phyloP scores from a whole-genome alignment of 2,113 vertebrate genomes.

The Aramus guarauna region DNA sequence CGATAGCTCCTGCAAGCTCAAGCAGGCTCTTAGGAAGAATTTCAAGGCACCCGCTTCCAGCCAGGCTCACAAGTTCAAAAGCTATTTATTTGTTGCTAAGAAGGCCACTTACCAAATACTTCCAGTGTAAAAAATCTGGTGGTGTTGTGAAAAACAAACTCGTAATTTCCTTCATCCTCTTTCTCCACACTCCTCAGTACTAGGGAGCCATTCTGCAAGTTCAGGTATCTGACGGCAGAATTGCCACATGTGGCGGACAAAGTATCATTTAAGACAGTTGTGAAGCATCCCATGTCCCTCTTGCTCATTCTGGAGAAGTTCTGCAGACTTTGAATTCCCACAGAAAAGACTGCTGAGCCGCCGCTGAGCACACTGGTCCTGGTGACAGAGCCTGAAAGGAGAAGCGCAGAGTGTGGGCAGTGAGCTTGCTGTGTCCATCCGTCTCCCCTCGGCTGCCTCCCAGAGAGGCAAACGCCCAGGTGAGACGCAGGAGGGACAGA shows the following conservation, averaged over 20 bases:
- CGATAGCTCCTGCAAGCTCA: background rate
- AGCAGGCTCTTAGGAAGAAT: background rate
- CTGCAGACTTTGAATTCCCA: conserved; percentile 25
- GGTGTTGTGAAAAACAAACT: conserved; percentile 1
- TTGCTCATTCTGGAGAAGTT: conserved; percentile 12
- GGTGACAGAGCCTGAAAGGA: conserved; percentile 18
- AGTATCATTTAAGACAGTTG: background rate
- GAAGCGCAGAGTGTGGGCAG: background rate
- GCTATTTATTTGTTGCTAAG: background rate
- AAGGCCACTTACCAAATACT: conserved; percentile 53
- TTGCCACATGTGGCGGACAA: background rate
- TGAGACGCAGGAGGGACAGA: background rate
- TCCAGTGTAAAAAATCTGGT: background rate
- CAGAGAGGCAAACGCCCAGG: background rate
- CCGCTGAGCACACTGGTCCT: background rate
- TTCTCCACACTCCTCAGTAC: conserved; percentile 30
- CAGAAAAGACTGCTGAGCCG: background rate
- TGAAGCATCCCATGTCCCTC: background rate
- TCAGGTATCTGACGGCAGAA: background rate
- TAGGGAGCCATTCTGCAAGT: conserved; percentile 5
- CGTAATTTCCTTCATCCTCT: background rate
- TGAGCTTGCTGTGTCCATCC: background rate
- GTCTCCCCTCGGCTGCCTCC: background rate
- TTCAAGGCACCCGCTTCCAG: background rate
- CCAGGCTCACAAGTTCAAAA: background rate